Conservation (phyloP, 2,797 vertebrate species). For the Rhinophrynus dorsalis region DNA sequence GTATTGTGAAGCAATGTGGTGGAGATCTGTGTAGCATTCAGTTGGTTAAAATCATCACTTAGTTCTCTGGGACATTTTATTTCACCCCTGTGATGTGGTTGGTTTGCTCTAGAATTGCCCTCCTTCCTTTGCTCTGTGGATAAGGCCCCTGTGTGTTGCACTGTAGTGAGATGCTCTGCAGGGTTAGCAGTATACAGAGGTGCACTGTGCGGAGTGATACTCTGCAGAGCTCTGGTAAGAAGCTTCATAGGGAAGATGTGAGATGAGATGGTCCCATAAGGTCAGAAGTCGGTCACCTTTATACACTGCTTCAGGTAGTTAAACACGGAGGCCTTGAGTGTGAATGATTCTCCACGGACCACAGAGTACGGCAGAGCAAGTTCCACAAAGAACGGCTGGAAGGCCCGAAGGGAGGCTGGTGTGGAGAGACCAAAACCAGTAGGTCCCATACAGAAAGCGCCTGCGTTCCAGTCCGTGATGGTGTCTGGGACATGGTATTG, state of each 20-base stretch:
- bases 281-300: slow-evolving; percentile 65
- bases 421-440: slow-evolving; percentile 74
- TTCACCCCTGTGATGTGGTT: too few relatives aligned
- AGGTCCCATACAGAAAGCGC: slow-evolving; percentile 73
- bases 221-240: not conserved
- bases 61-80: too few relatives aligned
- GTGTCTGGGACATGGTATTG: slow-evolving; percentile 66
- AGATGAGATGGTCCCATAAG: too few relatives aligned
- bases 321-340: slow-evolving; percentile 70
- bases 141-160: too few relatives aligned
- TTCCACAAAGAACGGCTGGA: slow-evolving; percentile 79
- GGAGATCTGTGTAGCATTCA: too few relatives aligned
- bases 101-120: too few relatives aligned
- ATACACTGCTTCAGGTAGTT: slow-evolving; percentile 72
- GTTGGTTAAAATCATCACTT: too few relatives aligned
- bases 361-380: slow-evolving; percentile 75
- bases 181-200: too few relatives aligned
- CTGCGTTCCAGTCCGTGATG: slow-evolving; percentile 79
- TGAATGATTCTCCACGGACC: slow-evolving; percentile 74
- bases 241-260: not conserved
- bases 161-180: too few relatives aligned
- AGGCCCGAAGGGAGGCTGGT: slow-evolving; percentile 62
- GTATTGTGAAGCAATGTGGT: too few relatives aligned
- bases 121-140: too few relatives aligned
- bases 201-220: too few relatives aligned